Evolutionary conservation across 2,113 vertebrate genomes (phyloP), one percentile per base, ranked within the genome.

Genomic region (Pontoporia blainvillei): DNA sequence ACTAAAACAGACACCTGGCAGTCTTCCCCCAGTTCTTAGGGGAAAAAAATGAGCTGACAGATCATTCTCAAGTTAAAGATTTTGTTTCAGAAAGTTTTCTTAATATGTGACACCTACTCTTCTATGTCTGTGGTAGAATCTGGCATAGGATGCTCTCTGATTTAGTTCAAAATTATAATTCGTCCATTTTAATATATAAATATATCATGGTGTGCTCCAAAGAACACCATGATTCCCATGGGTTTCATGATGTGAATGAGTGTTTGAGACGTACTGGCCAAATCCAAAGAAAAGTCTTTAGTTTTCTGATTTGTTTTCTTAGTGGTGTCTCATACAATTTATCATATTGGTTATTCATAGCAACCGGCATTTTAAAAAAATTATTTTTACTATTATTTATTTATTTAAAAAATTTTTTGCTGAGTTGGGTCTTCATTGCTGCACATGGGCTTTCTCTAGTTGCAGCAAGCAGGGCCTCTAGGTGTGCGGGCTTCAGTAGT

Each of bases 1-100:
- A 34, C 71, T 79, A 72, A 94, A 96, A 96, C 17, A 97, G 96
- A 96, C 85, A 54, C 87, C 72, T 86, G 84, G 84, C 46, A 41
- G 75, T 84, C 64, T 27, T 61, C 39, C 66, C 69, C 59, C 18
- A 17, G 18, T 85, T 92, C 85, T 36, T 31, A 73, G 54, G 17
- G 10, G 25, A 29, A 66, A 67, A 67, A 36, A 86, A 20, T 41
- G 31, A 89, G 52, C 79, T 85, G 75, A 67, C 6, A 84, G 57
- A 81, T 71, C 66, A 79, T 62, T 90, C 93, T 41, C 52, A 81
- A n/a, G 14, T 44, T 81, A 84, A 96, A 94, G 39, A 44, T 76
- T 84, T 14, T 81, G 27, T 84, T 95, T 88, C 49, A 13, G 27
- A 27, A n/a, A 52, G 34, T 95, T 92, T 97, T 93, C 57, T 95